Base-by-base conservation (phyloP, 2,113 vertebrate species). In the Hemibagrus wyckioides region DNA sequence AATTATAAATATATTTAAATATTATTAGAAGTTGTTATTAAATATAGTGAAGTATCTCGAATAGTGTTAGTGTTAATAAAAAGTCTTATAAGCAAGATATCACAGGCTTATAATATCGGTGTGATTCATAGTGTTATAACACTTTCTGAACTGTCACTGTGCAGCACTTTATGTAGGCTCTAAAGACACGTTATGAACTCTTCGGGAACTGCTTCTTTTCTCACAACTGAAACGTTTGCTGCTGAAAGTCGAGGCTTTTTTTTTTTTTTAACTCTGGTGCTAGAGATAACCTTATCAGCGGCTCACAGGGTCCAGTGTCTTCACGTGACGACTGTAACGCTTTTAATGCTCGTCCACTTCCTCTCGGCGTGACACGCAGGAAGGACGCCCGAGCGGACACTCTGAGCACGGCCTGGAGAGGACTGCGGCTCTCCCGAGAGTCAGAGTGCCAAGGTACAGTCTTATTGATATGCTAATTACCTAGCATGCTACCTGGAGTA, bases 281-380 rank as follows among this genome's bases (percentile, higher is more conserved):
- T 15, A 25, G 73, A 48, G 73, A 76, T 76, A 76, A 76, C n/a
- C 25, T 76, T 76, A 76, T 76, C 73, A 76, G 73, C 73, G 28
- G n/a, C 73, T 76, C 73, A 76, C 73, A 76, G 73, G n/a, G 41
- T n/a, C 73, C 2, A 36, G 3, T 17, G 9, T 39, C 67, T 21
- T 33, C 19, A 39, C 23, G 41, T 15, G 71, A 75, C 14, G 4
- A 75, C n/a, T n/a, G n/a, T n/a, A n/a, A n/a, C n/a, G n/a, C n/a
- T 44, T 44, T 6, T 75, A 25, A 25, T 39, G 5, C 39, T 75
- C 71, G 39, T 76, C 36, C 69, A 41, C 69, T 4, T 41, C 69
- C 69, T 21, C 39, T 25, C 1, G 11, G 10, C 21, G 23, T 4
- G 36, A 73, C 33, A 39, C 15, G 6, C 65, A 36, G 30, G 8